Base-by-base conservation (phyloP, 2,113 vertebrate genomes). In the Mirounga angustirostris region DNA sequence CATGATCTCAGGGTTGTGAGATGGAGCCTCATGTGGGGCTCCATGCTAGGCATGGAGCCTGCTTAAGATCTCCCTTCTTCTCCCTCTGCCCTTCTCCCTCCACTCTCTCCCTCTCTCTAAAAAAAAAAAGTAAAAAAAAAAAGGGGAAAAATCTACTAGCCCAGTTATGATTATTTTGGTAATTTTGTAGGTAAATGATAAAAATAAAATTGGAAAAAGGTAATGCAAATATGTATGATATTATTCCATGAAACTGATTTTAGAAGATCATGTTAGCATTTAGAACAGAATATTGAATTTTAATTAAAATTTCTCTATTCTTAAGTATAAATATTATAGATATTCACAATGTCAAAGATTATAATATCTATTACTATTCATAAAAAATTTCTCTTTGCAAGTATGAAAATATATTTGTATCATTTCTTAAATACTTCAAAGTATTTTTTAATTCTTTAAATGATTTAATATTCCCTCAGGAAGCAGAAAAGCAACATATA, bases 211-310 rank as follows among this genome's bases (percentile, higher is more conserved):
- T 40, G 19, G 50, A 79, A 89, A 92, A 89, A 67, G 61, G 14
- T 82, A 90, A 91, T 67, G 46, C 30, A 91, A 76, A 84, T 63
- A n/a, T 13, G 3, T 86, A 28, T 82, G 79, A 79, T 67, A 63
- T 36, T 71, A 84, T 96, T 58, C 69, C 24, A 95, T 87, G 12
- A 92, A 88, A 95, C 0, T 84, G 22, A 87, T 95, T 91, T 93
- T 86, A 73, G 80, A 90, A 96, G 86, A 69, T 40, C 88, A 93
- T 22, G 19, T 76, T 88, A 89, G 43, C 69, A 94, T 63, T 80
- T 94, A 93, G 40, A 94, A 89, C 26, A 43, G 36, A 97, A 89
- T 91, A 65, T 6, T 90, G 46, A 97, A 89, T 69, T 97, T 93
- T 93, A 82, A 93, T 73, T 28, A 15, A 80, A 96, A 90, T 40